These are phyloP conservation scores for Campoplex capitator DNA, from an alignment of 2,888 invertebrate species.

Conservation along the genomic window DNA sequence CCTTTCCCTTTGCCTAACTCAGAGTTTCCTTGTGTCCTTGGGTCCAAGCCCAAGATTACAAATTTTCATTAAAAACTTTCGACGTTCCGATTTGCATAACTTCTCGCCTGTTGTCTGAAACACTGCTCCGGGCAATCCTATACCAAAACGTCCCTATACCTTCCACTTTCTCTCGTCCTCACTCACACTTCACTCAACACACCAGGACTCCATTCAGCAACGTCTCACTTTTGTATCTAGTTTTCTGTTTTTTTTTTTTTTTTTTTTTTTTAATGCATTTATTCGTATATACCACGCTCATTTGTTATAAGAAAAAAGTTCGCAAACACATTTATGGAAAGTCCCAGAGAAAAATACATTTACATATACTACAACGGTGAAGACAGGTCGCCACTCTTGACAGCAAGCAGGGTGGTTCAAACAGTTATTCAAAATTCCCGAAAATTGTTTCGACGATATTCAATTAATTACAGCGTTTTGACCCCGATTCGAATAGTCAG, in stretches of 20 bases:
- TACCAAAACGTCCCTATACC: slow-evolving; percentile 24
- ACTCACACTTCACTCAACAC: too few species aligned
- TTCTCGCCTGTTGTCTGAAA: slow-evolving; percentile 70
- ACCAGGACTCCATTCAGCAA: not conserved
- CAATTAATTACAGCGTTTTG: too few species aligned
- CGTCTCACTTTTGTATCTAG: slow-evolving; percentile 6
- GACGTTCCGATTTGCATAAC: slow-evolving; percentile 77
- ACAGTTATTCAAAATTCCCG: too few species aligned
- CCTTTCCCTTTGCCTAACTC: slow-evolving; percentile 49
- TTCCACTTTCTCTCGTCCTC: slow-evolving; percentile 24
- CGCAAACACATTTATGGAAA: not conserved
- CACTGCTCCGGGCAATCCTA: slow-evolving; percentile 44
- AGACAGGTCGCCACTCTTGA: too few species aligned
- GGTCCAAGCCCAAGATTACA: slow-evolving; percentile 77
- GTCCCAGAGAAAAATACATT: too few species aligned
- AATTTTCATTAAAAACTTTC: slow-evolving; percentile 83
- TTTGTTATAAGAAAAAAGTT: slow-evolving; percentile 14
- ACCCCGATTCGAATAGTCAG: too few species aligned
- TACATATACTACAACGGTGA: too few species aligned
- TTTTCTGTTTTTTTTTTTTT: slow-evolving; percentile 63
- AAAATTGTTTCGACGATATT: too few species aligned
- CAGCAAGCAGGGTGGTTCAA: too few species aligned
- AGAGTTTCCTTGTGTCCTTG: slow-evolving; percentile 66
- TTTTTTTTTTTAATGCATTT: too few species aligned
- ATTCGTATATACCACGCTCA: slow-evolving; percentile 33